A percentile compares a stretch with the other conserved stretches of the same genome.
These are phyloP conservation scores for Echiichthys vipera DNA, from an alignment of 2,797 vertebrate species.

Conservation along the genomic window DNA sequence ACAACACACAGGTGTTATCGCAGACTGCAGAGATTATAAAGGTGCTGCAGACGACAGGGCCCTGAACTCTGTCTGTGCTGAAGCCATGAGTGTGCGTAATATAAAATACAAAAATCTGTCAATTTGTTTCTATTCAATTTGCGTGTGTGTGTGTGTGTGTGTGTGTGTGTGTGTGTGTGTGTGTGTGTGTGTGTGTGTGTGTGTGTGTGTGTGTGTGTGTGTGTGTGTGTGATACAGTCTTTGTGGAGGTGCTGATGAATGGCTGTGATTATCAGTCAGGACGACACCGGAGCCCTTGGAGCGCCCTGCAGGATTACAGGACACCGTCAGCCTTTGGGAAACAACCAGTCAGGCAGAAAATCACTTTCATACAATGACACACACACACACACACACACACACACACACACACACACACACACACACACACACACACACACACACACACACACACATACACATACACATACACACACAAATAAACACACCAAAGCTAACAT, in stretches of 20 bases:
- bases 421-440: neutral
- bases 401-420: neutral
- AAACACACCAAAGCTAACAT: too few species aligned
- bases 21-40: too few species aligned
- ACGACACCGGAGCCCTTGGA: conserved; percentile 42
- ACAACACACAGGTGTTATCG: too few species aligned
- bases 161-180: too few species aligned
- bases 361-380: conserved; percentile 56
- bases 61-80: too few species aligned
- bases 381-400: conserved; percentile 5
- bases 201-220: neutral
- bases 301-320: conserved; percentile 64
- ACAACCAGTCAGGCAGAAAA: conserved; percentile 65
- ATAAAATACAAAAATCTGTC: too few species aligned
- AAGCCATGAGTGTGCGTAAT: too few species aligned
- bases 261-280: conserved; percentile 61
- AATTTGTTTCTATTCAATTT: too few species aligned
- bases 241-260: conserved; percentile 55
- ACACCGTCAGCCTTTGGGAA: conserved; percentile 42
- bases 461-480: too few species aligned
- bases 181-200: too few species aligned
- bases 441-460: neutral
- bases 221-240: neutral
- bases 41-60: too few species aligned
- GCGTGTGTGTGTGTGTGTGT: too few species aligned